Base-by-base conservation (phyloP, 2,113 vertebrate genomes). In the Spea bombifrons region DNA sequence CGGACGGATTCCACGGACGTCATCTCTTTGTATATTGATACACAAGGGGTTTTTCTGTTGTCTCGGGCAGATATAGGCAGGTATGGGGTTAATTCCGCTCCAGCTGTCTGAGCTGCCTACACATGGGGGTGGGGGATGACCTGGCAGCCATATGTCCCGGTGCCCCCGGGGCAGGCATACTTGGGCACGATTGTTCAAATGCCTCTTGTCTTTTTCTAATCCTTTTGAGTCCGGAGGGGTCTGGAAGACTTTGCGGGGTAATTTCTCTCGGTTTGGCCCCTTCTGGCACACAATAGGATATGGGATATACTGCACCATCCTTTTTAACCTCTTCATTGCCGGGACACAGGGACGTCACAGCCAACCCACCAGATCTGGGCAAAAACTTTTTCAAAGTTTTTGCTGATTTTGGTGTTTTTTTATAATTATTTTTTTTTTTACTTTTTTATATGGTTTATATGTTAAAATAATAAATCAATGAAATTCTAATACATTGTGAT, bases 111-210 rank as follows among this genome's bases (percentile, higher is more conserved):
- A 45, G 55, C 15, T 30, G 8, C 68, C 30, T 64, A 8, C 43
- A 15, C 16, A 12, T 10, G 59, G 7, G 59, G 68, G 57, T 50
- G 48, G 69, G 50, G 61, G 43, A 30, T 17, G 73, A 66, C 76
- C 69, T 79, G 76, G 69, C 70, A 72, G 43, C 76, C 76, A 79
- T 73, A 79, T 79, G 76, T 66, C 49, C 50, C 13, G 9, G 43
- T 71, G 16, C 49, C 69, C 76, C 30, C 4, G 44, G 61, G 69
- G 61, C 15, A 55, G 48, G 30, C 76, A 79, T 65, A 66, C 66
- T 72, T 79, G 70, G 70, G 69, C 61, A 72, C 70, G 66, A 55
- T 55, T 46, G 59, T 66, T 66, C n/a, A 66, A 73, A 50, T 66
- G 50, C 68, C 48, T 72, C 75, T 55, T 44, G n/a, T 57, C 8